Evolutionary conservation across 92 coral and sea anemone genomes (phyloP).

Genomic region (Epizoanthus stellaris): DNA sequence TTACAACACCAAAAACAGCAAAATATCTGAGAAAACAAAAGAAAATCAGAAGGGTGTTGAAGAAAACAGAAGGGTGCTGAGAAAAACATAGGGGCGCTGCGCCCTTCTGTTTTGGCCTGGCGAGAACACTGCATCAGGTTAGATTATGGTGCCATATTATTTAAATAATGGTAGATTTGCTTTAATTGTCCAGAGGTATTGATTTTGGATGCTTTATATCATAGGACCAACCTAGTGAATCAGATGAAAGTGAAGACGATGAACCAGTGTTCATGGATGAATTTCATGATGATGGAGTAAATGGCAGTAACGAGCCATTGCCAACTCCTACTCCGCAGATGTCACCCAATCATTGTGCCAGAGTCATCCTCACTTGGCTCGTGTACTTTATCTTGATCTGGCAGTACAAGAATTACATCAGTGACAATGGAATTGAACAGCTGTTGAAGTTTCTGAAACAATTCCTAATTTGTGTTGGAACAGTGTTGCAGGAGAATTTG

Average conservation of each 20-base stretch:
- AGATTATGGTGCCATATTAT: no score
- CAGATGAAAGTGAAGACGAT: constrained; percentile 16
- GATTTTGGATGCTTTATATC: no score
- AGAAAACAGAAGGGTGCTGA: no score
- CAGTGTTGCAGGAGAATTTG: constrained; percentile 15
- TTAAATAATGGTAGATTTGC: no score
- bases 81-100: no score
- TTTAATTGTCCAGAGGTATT: no score
- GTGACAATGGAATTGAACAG: constrained; percentile 48
- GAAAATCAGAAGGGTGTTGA: no score
- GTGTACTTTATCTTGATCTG: constrained; percentile 51
- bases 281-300: neutral
- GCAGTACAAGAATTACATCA: constrained; percentile 45
- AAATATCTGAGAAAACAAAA: no score
- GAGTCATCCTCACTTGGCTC: constrained; percentile 48
- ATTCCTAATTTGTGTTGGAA: constrained; percentile 27
- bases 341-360: constrained; percentile 17
- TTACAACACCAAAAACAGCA: no score
- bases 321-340: constrained; percentile 32
- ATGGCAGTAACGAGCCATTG: constrained; percentile 7
- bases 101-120: no score
- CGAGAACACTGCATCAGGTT: no score
- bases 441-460: constrained; percentile 43
- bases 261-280: constrained; percentile 21
- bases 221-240: neutral